Evolutionary conservation across 2,888 invertebrate genomes (phyloP), one percentile per base, ranked within the genome.

Genomic region (Drosophila tripunctata): DNA sequence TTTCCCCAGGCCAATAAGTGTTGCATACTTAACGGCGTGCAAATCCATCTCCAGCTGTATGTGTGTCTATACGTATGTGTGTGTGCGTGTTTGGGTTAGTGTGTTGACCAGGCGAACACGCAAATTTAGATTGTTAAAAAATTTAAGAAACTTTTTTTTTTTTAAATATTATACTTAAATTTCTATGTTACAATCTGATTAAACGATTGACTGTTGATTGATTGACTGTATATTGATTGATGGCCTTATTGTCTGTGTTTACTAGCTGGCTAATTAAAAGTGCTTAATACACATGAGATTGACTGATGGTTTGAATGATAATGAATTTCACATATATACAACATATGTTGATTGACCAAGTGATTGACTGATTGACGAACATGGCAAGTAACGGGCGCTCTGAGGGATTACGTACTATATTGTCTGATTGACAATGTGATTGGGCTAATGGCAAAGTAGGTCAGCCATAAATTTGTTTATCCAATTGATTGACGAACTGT

Each of bases 1-100:
- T 45, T 21, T 24, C 14, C 21, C 41, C 36, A 22, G 36, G 17
- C 27, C 56, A 63, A 31, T 30, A 12, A 50, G 31, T 14, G 27
- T 43, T 63, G 70, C 48, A 56, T 55, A 50, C 60, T 57, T 75
- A 50, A 43, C 56, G 35, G 41, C 33, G 36, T 14, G 35, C 14
- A 24, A 21, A 41, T 30, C 19, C 14, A 36, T 41, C 21, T 22
- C 21, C n/a, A 15, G 19, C 14, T 21, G 30, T 40, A 4, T 21
- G 51, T 10, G 38, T 30, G 50, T 19, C 19, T 14, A 19, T 6
- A 10, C 5, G 27, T 36, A 10, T 15, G 30, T 12, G 30, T 14
- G 4, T 4, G 24, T 24, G 7, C 3, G 41, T 44, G 15, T 33
- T 12, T 14, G 6, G 8, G 31, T 33, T n/a, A 7, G 36, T 17